These are phyloP conservation scores for Oxygymnocypris stewartii DNA, from an alignment of 2,113 vertebrate genomes.

Conservation along the genomic window DNA sequence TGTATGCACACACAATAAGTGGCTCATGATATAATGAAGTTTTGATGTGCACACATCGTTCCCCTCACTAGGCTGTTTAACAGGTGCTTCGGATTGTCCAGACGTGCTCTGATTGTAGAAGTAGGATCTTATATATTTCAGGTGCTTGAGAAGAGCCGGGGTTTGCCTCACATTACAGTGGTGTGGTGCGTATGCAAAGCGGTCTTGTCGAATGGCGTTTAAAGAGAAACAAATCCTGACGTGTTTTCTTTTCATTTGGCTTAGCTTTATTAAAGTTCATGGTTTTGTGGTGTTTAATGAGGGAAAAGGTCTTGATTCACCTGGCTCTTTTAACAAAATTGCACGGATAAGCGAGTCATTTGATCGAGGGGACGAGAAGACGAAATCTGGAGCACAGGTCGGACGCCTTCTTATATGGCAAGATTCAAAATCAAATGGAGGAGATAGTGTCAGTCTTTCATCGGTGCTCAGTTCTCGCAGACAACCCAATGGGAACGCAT, in stretches of 20 bases:
- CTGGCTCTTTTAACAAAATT: neutral
- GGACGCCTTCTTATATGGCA: constrained; percentile 65
- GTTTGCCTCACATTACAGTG: constrained; percentile 29
- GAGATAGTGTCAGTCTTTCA: neutral
- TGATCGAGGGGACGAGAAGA: neutral
- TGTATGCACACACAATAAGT: too few relatives aligned
- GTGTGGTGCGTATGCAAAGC: constrained; percentile 21
- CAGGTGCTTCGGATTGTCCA: constrained; percentile 19
- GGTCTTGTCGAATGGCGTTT: constrained; percentile 61
- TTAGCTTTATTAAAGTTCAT: constrained; percentile 54
- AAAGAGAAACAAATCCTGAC: constrained; percentile 21
- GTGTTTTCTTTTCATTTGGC: constrained; percentile 51
- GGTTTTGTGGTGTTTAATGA: constrained; percentile 1
- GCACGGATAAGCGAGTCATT: neutral
- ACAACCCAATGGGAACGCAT: neutral
- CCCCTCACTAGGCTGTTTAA: neutral
- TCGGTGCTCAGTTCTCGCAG: neutral
- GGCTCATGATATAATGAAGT: too few relatives aligned
- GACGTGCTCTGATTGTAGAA: constrained; percentile 10
- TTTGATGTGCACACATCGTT: neutral
- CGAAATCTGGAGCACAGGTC: neutral
- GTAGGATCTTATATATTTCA: neutral
- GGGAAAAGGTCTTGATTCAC: neutral
- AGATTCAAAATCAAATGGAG: neutral
- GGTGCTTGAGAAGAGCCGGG: neutral